Evolutionary conservation across 1,140 invertebrate species (phyloP).

Genomic region (Aradophagus sp.): DNA sequence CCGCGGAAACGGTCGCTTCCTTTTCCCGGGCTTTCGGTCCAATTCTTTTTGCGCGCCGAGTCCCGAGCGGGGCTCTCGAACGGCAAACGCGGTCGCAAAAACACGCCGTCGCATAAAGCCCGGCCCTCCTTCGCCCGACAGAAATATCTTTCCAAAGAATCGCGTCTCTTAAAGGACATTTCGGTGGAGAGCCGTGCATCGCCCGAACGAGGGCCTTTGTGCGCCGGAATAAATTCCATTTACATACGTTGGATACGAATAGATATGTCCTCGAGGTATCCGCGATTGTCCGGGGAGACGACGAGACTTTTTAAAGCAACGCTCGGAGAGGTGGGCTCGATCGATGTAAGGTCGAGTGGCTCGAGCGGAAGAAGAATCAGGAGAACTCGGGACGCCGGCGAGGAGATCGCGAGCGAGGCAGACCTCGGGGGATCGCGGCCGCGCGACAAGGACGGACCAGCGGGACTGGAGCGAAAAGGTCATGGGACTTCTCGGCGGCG

Average conservation of each 20-base stretch:
- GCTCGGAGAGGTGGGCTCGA: slow-evolving; percentile 41
- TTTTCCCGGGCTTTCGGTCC: slow-evolving; percentile 14
- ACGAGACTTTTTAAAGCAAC: slow-evolving; percentile 53
- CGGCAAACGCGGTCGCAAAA: slow-evolving; percentile 40
- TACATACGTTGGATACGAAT: slow-evolving; percentile 62
- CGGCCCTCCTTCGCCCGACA: slow-evolving; percentile 14
- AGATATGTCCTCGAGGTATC: slow-evolving; percentile 59
- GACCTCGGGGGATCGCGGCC: slow-evolving; percentile 10
- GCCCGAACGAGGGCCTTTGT: slow-evolving; percentile 52
- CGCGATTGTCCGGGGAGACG: slow-evolving; percentile 45
- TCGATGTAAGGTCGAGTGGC: slow-evolving; percentile 55
- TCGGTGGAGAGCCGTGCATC: slow-evolving; percentile 54
- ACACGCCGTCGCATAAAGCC: slow-evolving; percentile 26
- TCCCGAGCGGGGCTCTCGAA: slow-evolving; percentile 14
- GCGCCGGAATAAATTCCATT: slow-evolving; percentile 63
- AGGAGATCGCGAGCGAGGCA: slow-evolving; percentile 5
- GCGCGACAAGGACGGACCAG: neutral
- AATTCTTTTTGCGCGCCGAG: slow-evolving; percentile 7
- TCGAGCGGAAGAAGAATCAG: slow-evolving; percentile 47
- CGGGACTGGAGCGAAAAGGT: slow-evolving; percentile 24
- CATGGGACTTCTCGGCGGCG: slow-evolving; percentile 51
- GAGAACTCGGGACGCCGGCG: slow-evolving; percentile 24
- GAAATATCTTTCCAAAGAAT: slow-evolving; percentile 56
- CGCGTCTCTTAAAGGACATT: slow-evolving; percentile 55
- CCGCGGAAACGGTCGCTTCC: neutral